Evolutionary conservation across 2,797 vertebrate species (phyloP), one percentile per base, ranked within the genome.

Genomic region (Ataeniobius toweri): DNA sequence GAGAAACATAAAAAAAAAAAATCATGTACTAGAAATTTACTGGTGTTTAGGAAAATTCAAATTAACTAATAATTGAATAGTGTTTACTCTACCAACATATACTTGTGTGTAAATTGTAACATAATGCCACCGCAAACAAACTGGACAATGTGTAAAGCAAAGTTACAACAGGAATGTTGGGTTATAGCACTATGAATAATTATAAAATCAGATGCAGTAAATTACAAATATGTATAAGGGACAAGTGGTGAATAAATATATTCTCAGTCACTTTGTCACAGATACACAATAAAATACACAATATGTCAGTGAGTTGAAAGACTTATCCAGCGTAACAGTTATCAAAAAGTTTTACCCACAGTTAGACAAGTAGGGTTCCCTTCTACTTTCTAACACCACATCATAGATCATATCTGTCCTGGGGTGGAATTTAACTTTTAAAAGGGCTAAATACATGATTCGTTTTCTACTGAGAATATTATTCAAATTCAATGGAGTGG

Each of bases 401-500:
- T 82, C 58, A 70, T 10, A 20, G 51, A 69, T 67, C 48, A 46
- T 71, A 69, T 83, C 53, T 71, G 70, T 76, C 46, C 53, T 28
- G 1, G 56, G 55, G 53, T 80, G 58, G 75, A 46, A 67, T 85
- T 89, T 83, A 5, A 2, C 87, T 86, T 79, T 75, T 22, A 80
- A 87, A 75, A 82, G 78, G 73, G 79, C 74, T 67, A 79, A 86
- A 81, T 78, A 83, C 80, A 86, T 86, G 89, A 89, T 82, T 90
- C 76, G 87, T 86, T 85, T 85, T 80, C 83, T 55, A 78, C 77
- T 71, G 77, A 83, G 79, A 87, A 83, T 77, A 83, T 89, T 88
- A 88, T 89, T 88, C 85, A 85, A 84, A 90, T 79, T 85, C 80
- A 85, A 56, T 71, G 71, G 80, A 90, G 86, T 83, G 84, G 80